Conservation (phyloP, 2,113 vertebrate species). For the Rallus limicola region DNA sequence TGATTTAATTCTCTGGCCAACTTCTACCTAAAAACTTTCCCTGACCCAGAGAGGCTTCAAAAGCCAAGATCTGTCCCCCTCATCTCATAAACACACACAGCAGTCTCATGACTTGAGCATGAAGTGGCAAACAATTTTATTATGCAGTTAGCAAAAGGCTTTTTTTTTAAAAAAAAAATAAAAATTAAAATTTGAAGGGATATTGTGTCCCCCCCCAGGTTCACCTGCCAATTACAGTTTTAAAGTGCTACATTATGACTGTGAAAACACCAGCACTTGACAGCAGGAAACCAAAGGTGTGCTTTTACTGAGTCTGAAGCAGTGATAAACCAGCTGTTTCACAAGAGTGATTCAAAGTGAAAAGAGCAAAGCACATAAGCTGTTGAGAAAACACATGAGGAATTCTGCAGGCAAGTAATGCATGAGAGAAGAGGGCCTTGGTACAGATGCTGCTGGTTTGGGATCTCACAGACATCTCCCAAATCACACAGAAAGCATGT, state of each 20-base stretch:
- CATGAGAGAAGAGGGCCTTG: not conserved
- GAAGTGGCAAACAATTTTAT: not conserved
- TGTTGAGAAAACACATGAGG: not conserved
- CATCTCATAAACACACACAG: not conserved
- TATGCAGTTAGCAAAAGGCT: not conserved
- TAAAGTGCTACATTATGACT: not conserved
- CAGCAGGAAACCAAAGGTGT: not conserved
- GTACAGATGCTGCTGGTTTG: not conserved
- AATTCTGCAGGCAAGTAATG: not conserved
- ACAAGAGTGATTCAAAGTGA: not conserved
- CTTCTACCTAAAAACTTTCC: not conserved
- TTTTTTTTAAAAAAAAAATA: not conserved
- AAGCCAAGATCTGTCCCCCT: not conserved
- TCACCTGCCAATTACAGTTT: not conserved
- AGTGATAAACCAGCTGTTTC: not conserved
- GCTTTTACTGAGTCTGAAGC: not conserved
- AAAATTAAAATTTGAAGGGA: not conserved
- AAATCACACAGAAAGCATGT: rapidly evolving
- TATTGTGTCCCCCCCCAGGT: not conserved
- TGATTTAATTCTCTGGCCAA: not conserved
- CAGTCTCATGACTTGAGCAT: not conserved
- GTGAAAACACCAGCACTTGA: not conserved
- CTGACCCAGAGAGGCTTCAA: not conserved
- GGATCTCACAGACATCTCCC: not conserved
- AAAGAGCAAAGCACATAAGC: not conserved